phyloP scores from a whole-genome alignment of 2,113 vertebrate species.

The Zosterops japonicus region DNA sequence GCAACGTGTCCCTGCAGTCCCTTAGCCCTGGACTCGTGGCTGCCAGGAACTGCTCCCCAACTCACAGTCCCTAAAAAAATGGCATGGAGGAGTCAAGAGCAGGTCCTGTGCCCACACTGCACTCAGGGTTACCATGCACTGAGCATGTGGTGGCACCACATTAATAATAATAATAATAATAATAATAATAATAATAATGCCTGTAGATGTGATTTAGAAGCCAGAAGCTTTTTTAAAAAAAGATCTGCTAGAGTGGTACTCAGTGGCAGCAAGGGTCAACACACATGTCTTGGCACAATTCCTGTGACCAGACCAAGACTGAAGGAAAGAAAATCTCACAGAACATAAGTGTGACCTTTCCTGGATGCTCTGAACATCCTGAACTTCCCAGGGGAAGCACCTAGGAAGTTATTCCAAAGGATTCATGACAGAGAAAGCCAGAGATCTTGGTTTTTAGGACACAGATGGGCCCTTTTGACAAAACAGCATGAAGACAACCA shows the following conservation, averaged over 20 bases:
- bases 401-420: neutral
- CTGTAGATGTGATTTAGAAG: neutral
- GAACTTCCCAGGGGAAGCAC: neutral
- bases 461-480: neutral
- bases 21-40: neutral
- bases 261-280: neutral
- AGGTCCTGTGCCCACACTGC: neutral
- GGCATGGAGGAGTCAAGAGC: neutral
- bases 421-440: neutral
- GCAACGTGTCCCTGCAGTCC: neutral
- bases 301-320: neutral
- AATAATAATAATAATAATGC: neutral
- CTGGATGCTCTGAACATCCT: neutral
- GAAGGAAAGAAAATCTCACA: neutral
- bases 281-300: fast-evolving
- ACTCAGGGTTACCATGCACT: neutral
- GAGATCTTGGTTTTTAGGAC: neutral
- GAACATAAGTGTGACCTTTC: neutral
- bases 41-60: neutral
- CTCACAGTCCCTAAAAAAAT: neutral
- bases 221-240: neutral
- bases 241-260: neutral
- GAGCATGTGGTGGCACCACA: neutral
- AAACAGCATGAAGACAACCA: neutral
- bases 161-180: neutral